Evolutionary conservation across 2,113 vertebrate species (phyloP).

Genomic region (Siniperca chuatsi): DNA sequence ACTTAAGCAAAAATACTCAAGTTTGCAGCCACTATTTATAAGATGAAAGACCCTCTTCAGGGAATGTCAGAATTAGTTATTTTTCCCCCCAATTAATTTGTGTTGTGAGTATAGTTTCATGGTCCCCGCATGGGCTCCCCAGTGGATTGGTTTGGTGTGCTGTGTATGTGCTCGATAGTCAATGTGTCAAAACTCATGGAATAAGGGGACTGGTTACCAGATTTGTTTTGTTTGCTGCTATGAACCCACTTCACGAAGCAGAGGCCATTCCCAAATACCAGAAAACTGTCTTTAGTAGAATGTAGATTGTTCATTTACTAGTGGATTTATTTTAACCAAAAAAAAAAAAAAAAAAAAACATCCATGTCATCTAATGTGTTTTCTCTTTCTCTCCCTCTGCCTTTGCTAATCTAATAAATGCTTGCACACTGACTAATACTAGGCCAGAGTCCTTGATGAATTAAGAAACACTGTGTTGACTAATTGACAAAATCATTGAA

Average conservation of each 20-base stretch:
- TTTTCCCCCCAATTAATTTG: conserved; percentile 80
- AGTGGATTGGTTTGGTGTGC: conserved; percentile 70
- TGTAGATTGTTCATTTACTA: conserved; percentile 14
- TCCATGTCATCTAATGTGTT: conserved; percentile 31
- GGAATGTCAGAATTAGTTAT: conserved; percentile 81
- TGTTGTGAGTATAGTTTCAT: conserved; percentile 72
- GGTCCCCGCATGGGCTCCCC: conserved; percentile 72
- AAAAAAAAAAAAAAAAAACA: conserved; percentile 26
- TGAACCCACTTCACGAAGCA: conserved; percentile 35
- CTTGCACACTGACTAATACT: conserved; percentile 59
- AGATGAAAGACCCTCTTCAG: conserved; percentile 85
- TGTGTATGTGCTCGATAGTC: conserved; percentile 73
- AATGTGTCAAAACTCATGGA: conserved; percentile 67
- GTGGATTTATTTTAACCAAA: conserved; percentile 33
- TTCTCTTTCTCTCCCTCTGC: conserved; percentile 29
- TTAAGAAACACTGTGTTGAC: conserved; percentile 76
- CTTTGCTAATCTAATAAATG: conserved; percentile 62
- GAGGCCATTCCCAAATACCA: conserved; percentile 35
- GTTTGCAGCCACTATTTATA: conserved; percentile 84
- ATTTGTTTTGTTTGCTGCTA: conserved; percentile 55
- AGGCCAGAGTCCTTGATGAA: conserved; percentile 69
- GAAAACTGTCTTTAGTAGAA: conserved; percentile 32
- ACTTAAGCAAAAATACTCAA: conserved; percentile 78
- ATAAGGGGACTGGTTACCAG: conserved; percentile 43
- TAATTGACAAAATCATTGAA: conserved; percentile 80